These are phyloP conservation scores for Rhagonycha fulva DNA, from an alignment of 2,888 invertebrate genomes.

Conservation along the genomic window DNA sequence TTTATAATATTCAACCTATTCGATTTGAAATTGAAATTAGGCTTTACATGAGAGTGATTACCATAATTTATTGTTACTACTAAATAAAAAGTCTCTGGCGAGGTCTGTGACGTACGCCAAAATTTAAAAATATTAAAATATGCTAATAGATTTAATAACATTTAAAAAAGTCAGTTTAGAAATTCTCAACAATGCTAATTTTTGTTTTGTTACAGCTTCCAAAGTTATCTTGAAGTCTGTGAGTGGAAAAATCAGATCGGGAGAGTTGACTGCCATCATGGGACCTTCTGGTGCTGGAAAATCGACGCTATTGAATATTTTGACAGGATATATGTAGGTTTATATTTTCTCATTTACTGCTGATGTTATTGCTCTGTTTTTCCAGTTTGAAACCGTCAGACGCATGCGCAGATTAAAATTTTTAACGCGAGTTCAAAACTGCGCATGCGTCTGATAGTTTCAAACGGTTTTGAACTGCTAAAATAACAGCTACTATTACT, in stretches of 20 bases:
- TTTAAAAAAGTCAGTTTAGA: not conserved
- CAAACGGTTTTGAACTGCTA: too few species aligned
- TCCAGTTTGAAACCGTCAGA: too few species aligned
- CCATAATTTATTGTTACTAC: not conserved
- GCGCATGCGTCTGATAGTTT: too few species aligned
- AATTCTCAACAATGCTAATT: slow-evolving; percentile 11
- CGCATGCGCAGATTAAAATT: too few species aligned
- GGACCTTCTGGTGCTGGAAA: slow-evolving; percentile 96
- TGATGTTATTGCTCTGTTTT: too few species aligned
- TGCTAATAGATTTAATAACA: too few species aligned
- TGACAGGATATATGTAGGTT: slow-evolving; percentile 93
- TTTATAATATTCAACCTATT: not conserved
- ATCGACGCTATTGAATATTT: slow-evolving; percentile 90
- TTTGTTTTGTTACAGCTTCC: slow-evolving; percentile 65
- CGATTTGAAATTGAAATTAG: not conserved
- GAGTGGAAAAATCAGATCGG: slow-evolving; percentile 84
- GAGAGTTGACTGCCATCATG: slow-evolving; percentile 95
- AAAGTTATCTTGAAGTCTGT: slow-evolving; percentile 89
- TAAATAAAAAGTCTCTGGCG: not conserved
- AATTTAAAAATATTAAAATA: not conserved
- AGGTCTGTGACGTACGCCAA: not conserved
- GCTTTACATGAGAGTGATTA: not conserved
- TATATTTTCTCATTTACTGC: not conserved
- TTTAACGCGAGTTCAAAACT: too few species aligned
- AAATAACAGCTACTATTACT: too few species aligned